phyloP scores from a whole-genome alignment of 1,140 invertebrate species.

The Andricus grossulariae region DNA sequence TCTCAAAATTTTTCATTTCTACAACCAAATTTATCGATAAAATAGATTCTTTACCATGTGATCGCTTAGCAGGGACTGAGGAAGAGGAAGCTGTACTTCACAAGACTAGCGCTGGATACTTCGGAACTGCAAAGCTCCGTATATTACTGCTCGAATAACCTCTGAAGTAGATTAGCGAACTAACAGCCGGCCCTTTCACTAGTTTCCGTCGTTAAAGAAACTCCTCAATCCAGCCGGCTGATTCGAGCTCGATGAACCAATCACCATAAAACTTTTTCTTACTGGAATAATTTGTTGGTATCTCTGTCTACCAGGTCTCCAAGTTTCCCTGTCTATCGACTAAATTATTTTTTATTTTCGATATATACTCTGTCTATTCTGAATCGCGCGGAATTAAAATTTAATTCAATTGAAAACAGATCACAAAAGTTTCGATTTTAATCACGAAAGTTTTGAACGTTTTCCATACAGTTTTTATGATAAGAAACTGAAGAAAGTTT shows the following conservation, averaged over 20 bases:
- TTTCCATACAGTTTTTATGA: not conserved
- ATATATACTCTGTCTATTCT: not conserved
- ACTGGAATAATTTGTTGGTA: not conserved
- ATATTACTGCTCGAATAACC: constrained; percentile 53
- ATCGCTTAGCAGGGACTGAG: not conserved
- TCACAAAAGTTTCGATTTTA: not conserved
- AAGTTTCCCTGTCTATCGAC: not conserved
- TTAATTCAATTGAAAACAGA: not conserved
- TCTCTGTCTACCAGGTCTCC: not conserved
- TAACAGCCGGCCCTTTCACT: constrained; percentile 44
- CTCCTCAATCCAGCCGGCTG: constrained; percentile 34
- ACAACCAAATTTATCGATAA: no score
- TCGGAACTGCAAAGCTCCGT: constrained; percentile 37
- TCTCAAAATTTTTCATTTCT: no score
- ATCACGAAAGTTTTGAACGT: not conserved
- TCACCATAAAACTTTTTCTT: not conserved
- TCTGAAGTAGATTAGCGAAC: constrained; percentile 53
- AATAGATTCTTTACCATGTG: not conserved
- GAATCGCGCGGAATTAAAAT: not conserved
- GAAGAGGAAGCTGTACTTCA: constrained; percentile 18
- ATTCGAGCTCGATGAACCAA: constrained; percentile 30
- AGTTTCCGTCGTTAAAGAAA: constrained; percentile 53
- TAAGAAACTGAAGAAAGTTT: no score
- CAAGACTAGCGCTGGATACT: constrained; percentile 41
- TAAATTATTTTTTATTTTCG: constrained; percentile 1